phyloP scores from a whole-genome alignment of 2,888 invertebrate genomes.

The Tenthredo scrophulariae region DNA sequence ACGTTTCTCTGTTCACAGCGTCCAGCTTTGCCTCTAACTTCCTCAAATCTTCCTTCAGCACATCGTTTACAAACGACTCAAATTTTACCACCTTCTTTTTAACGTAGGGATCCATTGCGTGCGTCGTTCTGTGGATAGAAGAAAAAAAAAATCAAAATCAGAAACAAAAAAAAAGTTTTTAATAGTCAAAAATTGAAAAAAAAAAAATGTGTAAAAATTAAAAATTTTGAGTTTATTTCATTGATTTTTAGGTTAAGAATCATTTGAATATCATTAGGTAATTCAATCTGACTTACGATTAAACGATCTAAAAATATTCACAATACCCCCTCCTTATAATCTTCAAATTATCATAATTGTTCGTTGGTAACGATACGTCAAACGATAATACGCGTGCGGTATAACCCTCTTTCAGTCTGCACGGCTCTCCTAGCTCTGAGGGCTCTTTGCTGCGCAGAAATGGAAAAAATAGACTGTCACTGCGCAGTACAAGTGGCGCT shows the following conservation, averaged over 20 bases:
- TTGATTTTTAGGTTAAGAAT: too few relatives aligned
- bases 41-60: conserved; percentile 86
- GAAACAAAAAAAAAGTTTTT: background rate
- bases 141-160: background rate
- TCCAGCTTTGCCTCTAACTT: conserved; percentile 82
- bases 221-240: too few relatives aligned
- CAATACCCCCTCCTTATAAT: too few relatives aligned
- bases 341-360: too few relatives aligned
- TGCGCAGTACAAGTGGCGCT: background rate
- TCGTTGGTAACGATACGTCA: background rate
- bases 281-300: too few relatives aligned
- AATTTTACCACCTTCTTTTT: conserved; percentile 76
- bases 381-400: background rate
- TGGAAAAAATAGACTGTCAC: background rate
- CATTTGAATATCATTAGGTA: too few relatives aligned
- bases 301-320: too few relatives aligned
- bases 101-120: conserved; percentile 65
- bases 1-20: conserved; percentile 83
- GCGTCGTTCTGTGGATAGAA: background rate
- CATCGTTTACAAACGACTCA: conserved; percentile 89
- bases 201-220: too few relatives aligned
- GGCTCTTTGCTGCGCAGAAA: background rate
- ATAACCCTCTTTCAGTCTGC: too few relatives aligned
- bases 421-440: background rate
- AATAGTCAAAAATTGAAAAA: background rate